Conservation (phyloP, 1,140 invertebrate species). For the Colletes latitarsis region DNA sequence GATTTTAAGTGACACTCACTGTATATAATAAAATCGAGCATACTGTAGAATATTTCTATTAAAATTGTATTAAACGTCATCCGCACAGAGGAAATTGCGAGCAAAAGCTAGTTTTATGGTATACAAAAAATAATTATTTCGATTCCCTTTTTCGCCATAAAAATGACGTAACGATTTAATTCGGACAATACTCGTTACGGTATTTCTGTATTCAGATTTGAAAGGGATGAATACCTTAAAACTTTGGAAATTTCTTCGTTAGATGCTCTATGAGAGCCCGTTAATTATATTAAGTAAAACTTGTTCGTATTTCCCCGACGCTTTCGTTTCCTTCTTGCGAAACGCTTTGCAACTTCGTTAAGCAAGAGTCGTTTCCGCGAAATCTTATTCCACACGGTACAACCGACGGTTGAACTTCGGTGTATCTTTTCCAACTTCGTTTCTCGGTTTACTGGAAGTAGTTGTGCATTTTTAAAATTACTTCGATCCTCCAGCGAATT, state of each 20-base stretch:
- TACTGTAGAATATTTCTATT: too few relatives aligned
- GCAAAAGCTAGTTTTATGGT: too few relatives aligned
- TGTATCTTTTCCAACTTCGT: constrained; percentile 11
- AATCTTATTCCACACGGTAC: constrained; percentile 7
- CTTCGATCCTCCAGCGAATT: neutral
- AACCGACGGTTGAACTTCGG: constrained; percentile 6
- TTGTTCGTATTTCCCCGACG: constrained; percentile 6
- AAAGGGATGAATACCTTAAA: neutral
- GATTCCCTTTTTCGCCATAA: too few relatives aligned
- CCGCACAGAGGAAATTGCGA: too few relatives aligned
- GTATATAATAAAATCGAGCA: too few relatives aligned
- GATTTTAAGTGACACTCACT: too few relatives aligned
- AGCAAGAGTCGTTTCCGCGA: neutral
- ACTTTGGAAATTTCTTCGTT: constrained; percentile 17
- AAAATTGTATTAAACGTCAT: too few relatives aligned
- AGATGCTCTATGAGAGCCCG: neutral
- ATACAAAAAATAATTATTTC: too few relatives aligned
- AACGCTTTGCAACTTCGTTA: constrained; percentile 41
- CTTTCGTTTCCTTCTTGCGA: constrained; percentile 3
- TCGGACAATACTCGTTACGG: neutral
- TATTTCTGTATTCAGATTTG: neutral
- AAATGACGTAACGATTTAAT: too few relatives aligned
- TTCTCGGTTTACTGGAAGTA: neutral
- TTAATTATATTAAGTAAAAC: constrained; percentile 45
- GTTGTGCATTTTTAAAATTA: constrained; percentile 10